Conservation (phyloP, 2,113 vertebrate species). For the Patagioenas fasciata region DNA sequence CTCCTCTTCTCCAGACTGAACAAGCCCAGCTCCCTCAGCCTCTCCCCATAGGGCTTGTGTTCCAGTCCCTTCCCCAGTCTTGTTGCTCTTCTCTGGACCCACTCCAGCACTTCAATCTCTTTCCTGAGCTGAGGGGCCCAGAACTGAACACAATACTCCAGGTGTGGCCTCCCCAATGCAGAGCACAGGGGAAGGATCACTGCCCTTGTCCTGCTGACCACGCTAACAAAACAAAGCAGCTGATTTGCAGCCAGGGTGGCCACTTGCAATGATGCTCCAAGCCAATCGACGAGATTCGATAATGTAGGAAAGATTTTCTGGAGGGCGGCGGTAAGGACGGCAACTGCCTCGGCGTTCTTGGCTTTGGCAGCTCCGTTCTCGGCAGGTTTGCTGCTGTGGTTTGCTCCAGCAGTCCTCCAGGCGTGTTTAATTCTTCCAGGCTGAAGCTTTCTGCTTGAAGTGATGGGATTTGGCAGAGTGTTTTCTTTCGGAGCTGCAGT, state of each 20-base stretch:
- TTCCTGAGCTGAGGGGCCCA: no score
- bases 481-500: not conserved
- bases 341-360: not conserved
- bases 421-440: not conserved
- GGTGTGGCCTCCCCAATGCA: no score
- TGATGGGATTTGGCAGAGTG: slow-evolving; percentile 3
- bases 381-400: not conserved
- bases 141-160: no score
- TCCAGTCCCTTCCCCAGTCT: no score
- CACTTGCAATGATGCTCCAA: accelerated
- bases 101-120: no score
- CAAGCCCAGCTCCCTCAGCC: no score
- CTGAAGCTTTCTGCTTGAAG: slow-evolving; percentile 5
- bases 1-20: no score
- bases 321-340: not conserved
- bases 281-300: accelerated
- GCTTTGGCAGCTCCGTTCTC: not conserved
- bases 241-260: not conserved
- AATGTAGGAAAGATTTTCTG: not conserved
- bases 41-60: no score
- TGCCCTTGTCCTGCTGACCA: no score
- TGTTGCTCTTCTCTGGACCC: no score
- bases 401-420: not conserved
- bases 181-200: no score
- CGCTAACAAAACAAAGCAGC: not conserved